These are phyloP conservation scores for Paracentrotus lividus DNA, from an alignment of 53 echinoderm and acorn worm genomes.

Conservation along the genomic window DNA sequence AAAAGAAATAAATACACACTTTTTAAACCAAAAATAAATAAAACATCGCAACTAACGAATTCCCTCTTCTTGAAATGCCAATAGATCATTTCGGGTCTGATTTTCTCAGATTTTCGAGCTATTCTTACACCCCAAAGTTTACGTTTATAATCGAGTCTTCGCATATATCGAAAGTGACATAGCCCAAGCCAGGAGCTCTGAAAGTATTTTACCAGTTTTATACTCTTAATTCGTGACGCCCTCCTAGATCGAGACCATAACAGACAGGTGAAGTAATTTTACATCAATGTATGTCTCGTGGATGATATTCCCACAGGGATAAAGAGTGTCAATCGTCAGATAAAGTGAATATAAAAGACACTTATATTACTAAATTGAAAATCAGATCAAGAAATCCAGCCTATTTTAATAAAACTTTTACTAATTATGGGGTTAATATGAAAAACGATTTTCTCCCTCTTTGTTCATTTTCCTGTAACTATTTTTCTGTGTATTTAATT, in stretches of 20 bases:
- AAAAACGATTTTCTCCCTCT: not conserved
- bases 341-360: not conserved
- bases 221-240: constrained; percentile 40
- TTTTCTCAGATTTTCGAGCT: not conserved
- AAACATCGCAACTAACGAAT: too few species aligned
- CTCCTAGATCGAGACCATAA: constrained; percentile 12
- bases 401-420: too few species aligned
- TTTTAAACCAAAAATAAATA: too few species aligned
- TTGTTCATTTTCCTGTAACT: not conserved
- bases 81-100: not conserved
- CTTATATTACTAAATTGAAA: not conserved
- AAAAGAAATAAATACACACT: too few species aligned
- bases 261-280: constrained; percentile 24
- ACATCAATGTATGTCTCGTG: not conserved
- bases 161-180: constrained; percentile 39
- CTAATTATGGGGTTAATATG: constrained; percentile 7
- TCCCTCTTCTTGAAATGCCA: not conserved
- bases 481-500: not conserved
- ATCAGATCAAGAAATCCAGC: too few species aligned
- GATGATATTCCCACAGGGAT: not conserved
- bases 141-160: constrained; percentile 41
- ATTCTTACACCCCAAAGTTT: constrained; percentile 43
- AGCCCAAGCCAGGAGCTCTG: not conserved
- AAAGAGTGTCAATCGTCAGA: not conserved
- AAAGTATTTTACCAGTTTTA: constrained; percentile 61